Evolutionary conservation across 2,888 invertebrate species (phyloP), one percentile per base, ranked within the genome.

Genomic region (Cryptocheilus praepositus): DNA sequence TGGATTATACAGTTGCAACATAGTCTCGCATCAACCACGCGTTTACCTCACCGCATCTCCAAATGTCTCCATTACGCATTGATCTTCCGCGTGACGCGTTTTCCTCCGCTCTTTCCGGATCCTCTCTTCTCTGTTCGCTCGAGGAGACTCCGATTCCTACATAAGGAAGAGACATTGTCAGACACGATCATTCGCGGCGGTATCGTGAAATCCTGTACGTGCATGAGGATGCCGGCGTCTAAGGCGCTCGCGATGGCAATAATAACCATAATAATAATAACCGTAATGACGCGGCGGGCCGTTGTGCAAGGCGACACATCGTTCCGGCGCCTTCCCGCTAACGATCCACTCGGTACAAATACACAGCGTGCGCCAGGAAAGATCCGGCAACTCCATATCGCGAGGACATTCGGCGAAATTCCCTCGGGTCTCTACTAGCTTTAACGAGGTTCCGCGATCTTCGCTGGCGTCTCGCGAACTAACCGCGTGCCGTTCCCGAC

Each of bases 341-440:
- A 49, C 49, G 49, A 49, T 49, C 49, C 16, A 49, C 49, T 13
- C 49, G 49, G n/a, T 18, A 18, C 49, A 49, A 49, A 49, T 49
- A 49, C 49, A 49, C 4, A 49, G 18, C 7, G 3, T 1, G n/a
- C 46, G 46, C 46, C n/a, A 16, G 45, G 49, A 49, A 49, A 49
- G 49, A 49, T 49, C 49, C 49, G 16, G 49, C 49, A 49, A 49
- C 49, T 49, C 49, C 49, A 49, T 49, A 49, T 49, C 49, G 49
- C 16, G 49, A 18, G 18, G 49, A 49, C 49, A 18, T 49, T 49
- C 18, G n/a, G n/a, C n/a, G 49, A n/a, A 49, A 18, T 36, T 49
- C 49, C 49, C 49, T 13, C 3, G 49, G n/a, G 49, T 49, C 16
- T 49, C 49, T 49, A 18, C 18, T 49, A 13, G 49, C 4, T 49